Evolutionary conservation across 2,113 vertebrate genomes (phyloP), one percentile per base, ranked within the genome.

Genomic region (Rhinopomastus cyanomelas): DNA sequence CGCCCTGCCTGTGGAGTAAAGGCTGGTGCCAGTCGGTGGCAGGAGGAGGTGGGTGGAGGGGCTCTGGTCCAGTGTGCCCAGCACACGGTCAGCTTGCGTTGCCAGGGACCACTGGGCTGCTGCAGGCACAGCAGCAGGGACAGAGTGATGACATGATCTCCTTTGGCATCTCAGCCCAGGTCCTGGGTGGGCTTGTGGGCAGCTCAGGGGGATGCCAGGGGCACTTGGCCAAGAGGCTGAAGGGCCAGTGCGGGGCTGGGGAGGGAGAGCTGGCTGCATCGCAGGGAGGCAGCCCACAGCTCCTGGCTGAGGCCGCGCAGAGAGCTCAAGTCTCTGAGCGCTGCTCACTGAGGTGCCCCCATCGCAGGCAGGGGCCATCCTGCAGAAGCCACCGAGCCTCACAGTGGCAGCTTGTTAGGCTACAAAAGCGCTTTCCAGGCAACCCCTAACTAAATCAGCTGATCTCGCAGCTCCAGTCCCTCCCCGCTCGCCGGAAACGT

Each of bases 41-140:
- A 1, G 6, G 25, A 6, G 12, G 71, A 55, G 65, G 8, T 5
- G 39, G 59, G 12, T 27, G 65, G 60, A 27, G 34, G 27, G 27
- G 12, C 36, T 17, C 37, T 0, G 5, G 44, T 25, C 36, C 12
- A 12, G n/a, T 25, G 56, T 30, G 32, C 61, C 46, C 3, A 0
- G 84, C 53, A 23, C 16, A 16, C 29, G 42, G 68, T 44, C 39
- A 22, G 1, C 11, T 36, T 39, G 59, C 11, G 49, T 17, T 39
- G 7, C 32, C 0, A 4, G 67, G 65, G 55, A 57, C 0, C 4
- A 34, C 68, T 1, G 1, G n/a, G 36, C 22, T 4, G 3, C 3
- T 6, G 27, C 34, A 79, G n/a, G n/a, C 44, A 26, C 1, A 1
- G 52, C 44, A 21, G 12, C 23, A 18, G 72, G 23, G 57, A 52